Base-by-base conservation (phyloP, 2,113 vertebrate genomes). In the Cyprinodon variegatus region DNA sequence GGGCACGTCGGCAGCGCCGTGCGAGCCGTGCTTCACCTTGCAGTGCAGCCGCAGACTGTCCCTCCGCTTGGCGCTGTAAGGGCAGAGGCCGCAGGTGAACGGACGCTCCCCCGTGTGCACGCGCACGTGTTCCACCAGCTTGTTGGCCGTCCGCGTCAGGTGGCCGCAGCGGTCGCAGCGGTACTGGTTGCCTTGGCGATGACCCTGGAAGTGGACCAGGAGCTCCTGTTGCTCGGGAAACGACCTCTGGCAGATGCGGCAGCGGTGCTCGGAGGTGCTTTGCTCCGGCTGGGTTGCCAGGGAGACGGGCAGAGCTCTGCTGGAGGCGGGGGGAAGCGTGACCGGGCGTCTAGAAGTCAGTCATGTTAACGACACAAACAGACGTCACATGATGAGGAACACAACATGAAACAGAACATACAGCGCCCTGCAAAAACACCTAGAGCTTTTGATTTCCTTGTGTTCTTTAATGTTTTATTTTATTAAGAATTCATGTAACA, bases 11-110 rank as follows among this genome's bases (percentile, higher is more conserved):
- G 74, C 50, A 38, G 95, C 94, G 73, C 94, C 95, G 94, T 95
- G 96, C 90, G 95, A 94, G 1, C 93, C 92, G 39, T 99, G 98
- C 90, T 98, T 99, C 93, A 99, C 96, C 94, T 96, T 97, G 94
- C 97, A 97, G 96, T 99, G 97, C 92, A 99, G 96, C 80, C 98
- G 97, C 93, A 99, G 97, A 96, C 98, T 99, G 97, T 99, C 98
- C 94, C 98, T 95, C 94, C 98, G 95, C 92, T 99, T 99, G 96
- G 97, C 98, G 95, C 98, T 98, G 93, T 99, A 99, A 85, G 96
- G 96, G 95, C 98, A 99, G 91, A 97, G 97, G 94, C 96, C 95
- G 95, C 98, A 99, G 95, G 96, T 97, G 95, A 99, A 99, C 83
- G 98, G 98, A 84, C 97, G 96, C 94, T 99, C 98, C 0, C 98